Evolutionary conservation across 2,888 invertebrate species (phyloP).

Genomic region (Masnerella sp.): DNA sequence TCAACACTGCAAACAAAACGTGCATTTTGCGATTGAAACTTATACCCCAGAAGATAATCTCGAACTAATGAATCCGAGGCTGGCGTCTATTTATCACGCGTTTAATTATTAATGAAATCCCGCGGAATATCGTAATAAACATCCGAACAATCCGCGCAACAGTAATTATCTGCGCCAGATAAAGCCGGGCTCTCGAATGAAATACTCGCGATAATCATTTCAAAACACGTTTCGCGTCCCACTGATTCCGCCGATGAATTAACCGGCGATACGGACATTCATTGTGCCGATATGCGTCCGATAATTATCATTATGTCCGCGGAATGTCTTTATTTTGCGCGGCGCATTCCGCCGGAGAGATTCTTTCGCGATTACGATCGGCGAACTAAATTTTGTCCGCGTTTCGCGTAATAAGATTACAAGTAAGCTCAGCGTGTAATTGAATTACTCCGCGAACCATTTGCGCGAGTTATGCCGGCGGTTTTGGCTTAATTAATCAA

Average conservation of each 20-base stretch:
- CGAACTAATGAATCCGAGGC: conserved; percentile 30
- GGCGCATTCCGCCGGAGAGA: not conserved
- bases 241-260: conserved; percentile 35
- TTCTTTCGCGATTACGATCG: conserved; percentile 13
- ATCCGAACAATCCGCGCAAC: conserved; percentile 24
- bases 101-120: conserved; percentile 46
- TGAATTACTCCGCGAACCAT: not conserved
- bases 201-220: conserved; percentile 35
- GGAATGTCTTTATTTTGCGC: conserved; percentile 16
- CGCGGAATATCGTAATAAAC: conserved; percentile 32
- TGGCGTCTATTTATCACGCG: conserved; percentile 30
- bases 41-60: conserved; percentile 26
- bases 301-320: conserved; percentile 11
- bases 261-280: conserved; percentile 11
- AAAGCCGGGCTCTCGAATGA: conserved; percentile 19
- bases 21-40: conserved; percentile 20
- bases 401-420: conserved; percentile 10
- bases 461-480: not conserved
- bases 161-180: conserved; percentile 48
- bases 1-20: too few species aligned
- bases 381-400: conserved; percentile 2
- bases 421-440: not conserved
- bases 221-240: conserved; percentile 27
- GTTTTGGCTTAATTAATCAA: not conserved
- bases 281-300: conserved; percentile 10